Conservation (phyloP, 2,888 invertebrate genomes). For the Synanthedon tipuliformis region DNA sequence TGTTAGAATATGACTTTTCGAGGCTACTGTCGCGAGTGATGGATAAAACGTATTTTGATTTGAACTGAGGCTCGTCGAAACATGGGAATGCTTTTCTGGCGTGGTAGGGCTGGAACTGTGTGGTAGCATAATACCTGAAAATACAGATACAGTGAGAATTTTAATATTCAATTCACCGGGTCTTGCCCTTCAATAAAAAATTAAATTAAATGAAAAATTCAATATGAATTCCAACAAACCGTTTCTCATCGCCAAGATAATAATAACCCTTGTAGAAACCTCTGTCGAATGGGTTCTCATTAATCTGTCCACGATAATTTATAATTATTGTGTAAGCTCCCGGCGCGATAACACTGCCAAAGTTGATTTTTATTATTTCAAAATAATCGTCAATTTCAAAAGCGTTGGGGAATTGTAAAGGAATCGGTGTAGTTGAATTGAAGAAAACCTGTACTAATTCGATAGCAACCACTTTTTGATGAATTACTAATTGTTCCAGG, state of each 20-base stretch:
- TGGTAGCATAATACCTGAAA: constrained; percentile 66
- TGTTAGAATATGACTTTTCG: constrained; percentile 72
- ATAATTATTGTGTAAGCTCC: constrained; percentile 43
- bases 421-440: constrained; percentile 16
- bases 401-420: constrained; percentile 24
- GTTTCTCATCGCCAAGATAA: constrained; percentile 23
- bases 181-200: constrained; percentile 79
- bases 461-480: constrained; percentile 48
- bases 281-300: constrained; percentile 47
- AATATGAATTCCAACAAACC: constrained; percentile 21
- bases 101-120: constrained; percentile 83
- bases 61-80: constrained; percentile 88
- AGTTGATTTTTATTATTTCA: constrained; percentile 43
- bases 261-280: constrained; percentile 61
- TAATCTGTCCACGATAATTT: constrained; percentile 37
- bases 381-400: constrained; percentile 38
- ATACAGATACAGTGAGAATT: neutral
- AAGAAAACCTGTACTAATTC: constrained; percentile 25
- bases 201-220: constrained; percentile 15
- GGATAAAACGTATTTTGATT: constrained; percentile 77
- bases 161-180: constrained; percentile 33
- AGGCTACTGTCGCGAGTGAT: constrained; percentile 70
- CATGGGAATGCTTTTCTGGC: constrained; percentile 88
- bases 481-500: constrained; percentile 46
- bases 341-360: constrained; percentile 22